Conservation (phyloP, 2,888 invertebrate genomes). For the Aromia moschata region DNA sequence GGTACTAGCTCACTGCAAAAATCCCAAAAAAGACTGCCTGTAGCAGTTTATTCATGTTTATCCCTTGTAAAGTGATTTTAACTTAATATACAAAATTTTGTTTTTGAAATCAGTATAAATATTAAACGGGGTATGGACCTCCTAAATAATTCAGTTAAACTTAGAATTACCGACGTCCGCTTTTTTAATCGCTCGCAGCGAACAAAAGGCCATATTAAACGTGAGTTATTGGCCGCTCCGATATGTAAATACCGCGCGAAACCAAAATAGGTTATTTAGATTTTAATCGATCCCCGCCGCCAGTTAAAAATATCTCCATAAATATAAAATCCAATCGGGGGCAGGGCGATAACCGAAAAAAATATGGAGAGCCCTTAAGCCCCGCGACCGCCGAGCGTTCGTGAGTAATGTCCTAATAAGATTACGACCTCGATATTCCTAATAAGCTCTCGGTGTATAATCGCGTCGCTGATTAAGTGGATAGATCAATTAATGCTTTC, state of each 20-base stretch:
- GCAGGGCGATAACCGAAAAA: conserved; percentile 11
- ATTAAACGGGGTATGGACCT: too few relatives aligned
- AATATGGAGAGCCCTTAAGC: conserved; percentile 9
- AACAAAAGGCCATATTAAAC: neutral
- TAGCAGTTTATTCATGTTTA: too few relatives aligned
- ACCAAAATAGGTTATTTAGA: conserved; percentile 9
- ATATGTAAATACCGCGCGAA: conserved; percentile 4
- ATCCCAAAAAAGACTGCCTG: too few relatives aligned
- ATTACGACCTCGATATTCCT: conserved; percentile 1
- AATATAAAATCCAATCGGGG: conserved; percentile 16
- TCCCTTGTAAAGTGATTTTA: too few relatives aligned
- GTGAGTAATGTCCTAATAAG: conserved; percentile 18
- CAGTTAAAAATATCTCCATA: conserved; percentile 17
- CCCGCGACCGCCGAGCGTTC: neutral
- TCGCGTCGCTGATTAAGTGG: conserved; percentile 23
- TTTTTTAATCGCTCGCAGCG: too few relatives aligned
- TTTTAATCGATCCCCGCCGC: conserved; percentile 12
- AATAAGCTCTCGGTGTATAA: conserved; percentile 13
- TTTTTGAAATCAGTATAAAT: too few relatives aligned
- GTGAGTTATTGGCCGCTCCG: neutral
- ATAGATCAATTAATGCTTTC: conserved; percentile 31
- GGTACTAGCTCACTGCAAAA: too few relatives aligned
- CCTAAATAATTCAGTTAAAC: too few relatives aligned
- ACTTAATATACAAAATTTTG: too few relatives aligned
- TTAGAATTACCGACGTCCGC: too few relatives aligned